These are phyloP conservation scores for Ophthalmolycus amberensis DNA, from an alignment of 2,113 vertebrate genomes.

Conservation along the genomic window DNA sequence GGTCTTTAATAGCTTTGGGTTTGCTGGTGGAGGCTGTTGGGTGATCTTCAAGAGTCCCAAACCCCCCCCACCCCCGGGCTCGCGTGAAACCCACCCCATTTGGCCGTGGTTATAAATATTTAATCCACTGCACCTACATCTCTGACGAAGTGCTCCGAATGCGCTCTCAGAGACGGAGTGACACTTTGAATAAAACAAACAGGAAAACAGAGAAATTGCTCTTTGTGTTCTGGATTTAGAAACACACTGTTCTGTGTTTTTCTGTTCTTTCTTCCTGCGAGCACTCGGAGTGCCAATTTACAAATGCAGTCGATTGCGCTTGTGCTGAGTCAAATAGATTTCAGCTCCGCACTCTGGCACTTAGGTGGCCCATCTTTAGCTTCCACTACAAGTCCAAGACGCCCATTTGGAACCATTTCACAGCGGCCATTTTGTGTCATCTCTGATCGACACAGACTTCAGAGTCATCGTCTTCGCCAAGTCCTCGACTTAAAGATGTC, in stretches of 20 bases:
- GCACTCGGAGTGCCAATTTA: conserved; percentile 63
- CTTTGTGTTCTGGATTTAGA: conserved; percentile 83
- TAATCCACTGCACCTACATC: conserved; percentile 69
- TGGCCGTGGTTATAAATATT: conserved; percentile 72
- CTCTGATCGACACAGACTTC: conserved; percentile 21
- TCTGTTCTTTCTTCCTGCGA: conserved; percentile 36
- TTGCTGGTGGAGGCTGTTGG: conserved; percentile 34
- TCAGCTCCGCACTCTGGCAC: conserved; percentile 63
- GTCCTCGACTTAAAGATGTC: conserved; percentile 10
- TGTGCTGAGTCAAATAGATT: conserved; percentile 74
- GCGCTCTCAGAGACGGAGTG: conserved; percentile 68
- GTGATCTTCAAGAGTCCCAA: conserved; percentile 48
- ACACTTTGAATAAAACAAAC: conserved; percentile 82
- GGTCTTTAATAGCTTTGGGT: conserved; percentile 52
- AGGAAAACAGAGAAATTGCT: conserved; percentile 76
- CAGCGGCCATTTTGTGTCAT: conserved; percentile 62
- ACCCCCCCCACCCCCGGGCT: conserved; percentile 25
- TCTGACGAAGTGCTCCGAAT: conserved; percentile 71
- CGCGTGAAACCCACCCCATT: conserved; percentile 73
- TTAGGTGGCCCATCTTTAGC: conserved; percentile 73
- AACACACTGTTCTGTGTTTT: conserved; percentile 64
- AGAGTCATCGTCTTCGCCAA: conserved; percentile 4
- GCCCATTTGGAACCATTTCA: conserved; percentile 57
- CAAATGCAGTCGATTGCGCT: conserved; percentile 67
- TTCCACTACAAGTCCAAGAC: conserved; percentile 36